phyloP scores from a whole-genome alignment of 2,888 invertebrate genomes.

The Eupithecia dodoneata region DNA sequence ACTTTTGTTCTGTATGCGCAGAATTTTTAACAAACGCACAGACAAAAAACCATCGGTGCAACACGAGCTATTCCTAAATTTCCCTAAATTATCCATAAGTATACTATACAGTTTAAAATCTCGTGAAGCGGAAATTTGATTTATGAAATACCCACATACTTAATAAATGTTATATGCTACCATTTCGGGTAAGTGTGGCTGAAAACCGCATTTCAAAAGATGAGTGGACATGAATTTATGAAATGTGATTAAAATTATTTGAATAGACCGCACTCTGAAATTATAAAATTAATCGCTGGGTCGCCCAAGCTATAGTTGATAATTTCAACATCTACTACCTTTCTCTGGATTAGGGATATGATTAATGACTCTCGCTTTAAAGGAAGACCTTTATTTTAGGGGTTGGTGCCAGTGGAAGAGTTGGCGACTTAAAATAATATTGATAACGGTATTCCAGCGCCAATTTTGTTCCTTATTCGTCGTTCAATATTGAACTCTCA shows the following conservation, averaged over 20 bases:
- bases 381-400: conserved; percentile 36
- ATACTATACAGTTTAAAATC: neutral
- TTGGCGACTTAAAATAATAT: neutral
- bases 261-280: conserved; percentile 12
- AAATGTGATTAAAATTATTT: conserved; percentile 20
- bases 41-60: neutral
- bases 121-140: neutral
- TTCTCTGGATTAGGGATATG: conserved; percentile 41
- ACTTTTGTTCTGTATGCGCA: neutral
- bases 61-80: neutral
- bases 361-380: conserved; percentile 39
- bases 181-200: neutral
- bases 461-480: neutral
- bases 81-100: too few relatives aligned
- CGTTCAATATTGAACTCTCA: neutral
- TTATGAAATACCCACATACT: neutral
- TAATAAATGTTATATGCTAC: neutral
- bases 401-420: conserved; percentile 21
- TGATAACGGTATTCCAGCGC: neutral
- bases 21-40: neutral
- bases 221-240: conserved; percentile 1
- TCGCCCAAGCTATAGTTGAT: conserved; percentile 33
- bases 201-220: neutral
- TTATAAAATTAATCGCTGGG: conserved; percentile 33
- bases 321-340: conserved; percentile 41